Base-by-base conservation (phyloP, 2,113 vertebrate genomes). In the Poecilia latipinna region DNA sequence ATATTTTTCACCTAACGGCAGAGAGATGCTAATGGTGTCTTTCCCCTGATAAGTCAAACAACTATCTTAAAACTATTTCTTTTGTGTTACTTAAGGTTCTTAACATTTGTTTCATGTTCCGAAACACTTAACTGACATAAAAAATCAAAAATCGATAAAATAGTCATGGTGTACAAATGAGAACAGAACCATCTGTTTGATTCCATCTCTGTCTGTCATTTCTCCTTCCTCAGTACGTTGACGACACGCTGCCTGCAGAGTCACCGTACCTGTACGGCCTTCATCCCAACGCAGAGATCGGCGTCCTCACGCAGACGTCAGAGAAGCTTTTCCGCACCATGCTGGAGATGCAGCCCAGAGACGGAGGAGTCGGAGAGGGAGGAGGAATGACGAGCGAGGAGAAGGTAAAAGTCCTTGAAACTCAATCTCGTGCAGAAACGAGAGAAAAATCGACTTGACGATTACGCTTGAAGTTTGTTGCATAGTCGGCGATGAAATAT, bases 251-350 rank as follows among this genome's bases (percentile, higher is more conserved):
- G 28, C 98, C 98, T 4, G 68, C 96, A 0, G 98, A 99, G 86
- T 98, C 97, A 0, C 97, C 98, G 0, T 92, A 97, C 68, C 95
- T 99, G 10, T 99, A 98, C 0, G 96, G 98, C 33, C 97, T 99
- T 39, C 98, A 99, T 67, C 96, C 98, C 35, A 99, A 99, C 0
- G 97, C 98, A 0, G 97, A 99, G 94, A 97, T 99, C 3, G 97
- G 96, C 22, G 97, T 98, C 90, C 95, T 99, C 1, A 97, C 96
- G 0, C 96, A 97, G 87, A 96, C 95, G 1, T 98, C 98, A 0
- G 97, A 98, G 82, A 96, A 95, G 70, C 95, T 99, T 19, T 98
- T 99, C 89, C 95, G 77, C 37, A 93, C 93, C 0, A 68, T 99
- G 82, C 86, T 99, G 89, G 97, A 97, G 90, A 94, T 99, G 96